Conservation (phyloP, 2,113 vertebrate species). For the Neofelis nebulosa region DNA sequence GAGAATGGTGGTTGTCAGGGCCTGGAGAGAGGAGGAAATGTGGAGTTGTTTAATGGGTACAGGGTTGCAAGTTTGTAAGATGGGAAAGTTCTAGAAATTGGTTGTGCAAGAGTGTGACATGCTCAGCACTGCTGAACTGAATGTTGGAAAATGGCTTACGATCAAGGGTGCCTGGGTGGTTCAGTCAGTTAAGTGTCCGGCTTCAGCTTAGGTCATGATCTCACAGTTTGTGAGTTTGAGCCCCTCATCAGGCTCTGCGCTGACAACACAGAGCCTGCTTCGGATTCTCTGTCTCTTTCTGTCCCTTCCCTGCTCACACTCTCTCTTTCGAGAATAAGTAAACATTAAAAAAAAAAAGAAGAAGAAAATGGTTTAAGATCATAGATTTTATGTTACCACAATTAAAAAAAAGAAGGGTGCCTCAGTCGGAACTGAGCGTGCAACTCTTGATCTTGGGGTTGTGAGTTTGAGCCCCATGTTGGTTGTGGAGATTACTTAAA, state of each 20-base stretch:
- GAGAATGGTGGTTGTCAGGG: background rate
- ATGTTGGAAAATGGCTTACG: background rate
- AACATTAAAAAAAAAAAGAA: background rate
- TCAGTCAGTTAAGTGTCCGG: background rate
- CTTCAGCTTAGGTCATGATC: background rate
- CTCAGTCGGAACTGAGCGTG: too few species aligned
- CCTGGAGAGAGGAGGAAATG: background rate
- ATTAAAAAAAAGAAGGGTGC: too few species aligned
- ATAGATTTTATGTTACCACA: background rate
- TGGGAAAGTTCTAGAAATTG: background rate
- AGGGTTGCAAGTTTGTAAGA: constrained; percentile 6
- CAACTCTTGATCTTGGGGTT: too few species aligned
- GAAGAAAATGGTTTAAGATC: background rate
- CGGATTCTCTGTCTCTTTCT: background rate
- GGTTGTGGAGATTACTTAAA: too few species aligned
- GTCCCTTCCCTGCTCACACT: background rate
- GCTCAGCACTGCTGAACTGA: background rate
- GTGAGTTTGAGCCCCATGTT: too few species aligned
- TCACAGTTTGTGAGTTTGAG: background rate
- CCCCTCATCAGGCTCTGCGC: background rate
- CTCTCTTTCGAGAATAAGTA: background rate
- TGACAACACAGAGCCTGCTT: background rate
- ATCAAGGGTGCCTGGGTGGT: background rate
- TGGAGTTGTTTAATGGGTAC: background rate
- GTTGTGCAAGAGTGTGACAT: background rate